Evolutionary conservation across 2,888 invertebrate genomes (phyloP), one percentile per base, ranked within the genome.

Genomic region (Sphinx pinastri): DNA sequence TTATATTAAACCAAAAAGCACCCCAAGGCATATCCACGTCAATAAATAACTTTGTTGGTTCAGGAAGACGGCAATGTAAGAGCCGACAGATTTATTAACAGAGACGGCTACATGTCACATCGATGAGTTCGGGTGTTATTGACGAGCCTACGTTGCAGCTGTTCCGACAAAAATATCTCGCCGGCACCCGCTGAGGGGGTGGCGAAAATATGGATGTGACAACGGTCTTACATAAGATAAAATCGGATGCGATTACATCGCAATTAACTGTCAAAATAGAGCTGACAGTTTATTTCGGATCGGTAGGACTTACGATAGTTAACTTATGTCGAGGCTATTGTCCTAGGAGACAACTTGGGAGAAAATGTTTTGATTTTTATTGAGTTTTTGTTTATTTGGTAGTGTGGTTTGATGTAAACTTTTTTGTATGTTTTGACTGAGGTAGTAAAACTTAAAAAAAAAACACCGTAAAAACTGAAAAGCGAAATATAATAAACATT

Each of bases 11-110:
- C 52, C 51, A 7, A 11, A 25, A 31, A 57, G 12, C 31, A 13
- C 4, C 38, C 38, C 31, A 38, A 14, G 5, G n/a, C 10, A 59
- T 1, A 14, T 31, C 31, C 10, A 45, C 10, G 13, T 11, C 11
- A 45, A 16, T 45, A 47, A 47, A 60, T 47, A 2, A 59, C 7
- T 19, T 38, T 38, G 38, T 38, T 16, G 6, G 19, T 63, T 49
- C 13, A 63, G 63, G 47, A 60, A 14, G 47, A 49, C 63, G 19
- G 11, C 19, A 63, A 13, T 63, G 63, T 5, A 13, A 19, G 47
- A 19, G 49, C 8, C 47, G 63, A 63, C 63, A 63, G 49, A 63
- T 63, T 63, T 63, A 63, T 47, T 47, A 63, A 63, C 19, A 49
- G 13, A 19, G 2, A 63, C 47, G 49, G 19, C 7, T 19, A 8